A percentile compares a stretch with the other conserved stretches of the same genome.
phyloP scores from a whole-genome alignment of 2,113 vertebrate species.

The Ramphastos sulfuratus region DNA sequence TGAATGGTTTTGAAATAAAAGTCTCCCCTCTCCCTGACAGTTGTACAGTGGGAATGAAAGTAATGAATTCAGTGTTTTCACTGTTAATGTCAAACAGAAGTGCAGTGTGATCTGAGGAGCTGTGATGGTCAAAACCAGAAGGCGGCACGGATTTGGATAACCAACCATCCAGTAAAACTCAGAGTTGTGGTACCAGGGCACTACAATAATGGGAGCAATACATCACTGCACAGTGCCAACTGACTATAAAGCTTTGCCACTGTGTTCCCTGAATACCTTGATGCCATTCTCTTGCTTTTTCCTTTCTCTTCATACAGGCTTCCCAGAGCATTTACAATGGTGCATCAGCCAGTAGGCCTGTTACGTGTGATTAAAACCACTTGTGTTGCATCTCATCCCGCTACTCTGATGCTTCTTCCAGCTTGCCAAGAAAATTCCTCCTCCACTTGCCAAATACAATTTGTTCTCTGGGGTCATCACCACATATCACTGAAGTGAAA shows the following conservation, averaged over 20 bases:
- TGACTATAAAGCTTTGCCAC: not conserved
- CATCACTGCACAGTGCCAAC: not conserved
- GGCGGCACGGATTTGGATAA: not conserved
- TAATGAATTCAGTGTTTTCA: not conserved
- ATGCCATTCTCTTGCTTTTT: not conserved
- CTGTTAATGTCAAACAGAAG: not conserved
- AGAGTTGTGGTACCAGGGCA: not conserved
- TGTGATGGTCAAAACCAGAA: not conserved
- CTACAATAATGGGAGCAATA: not conserved
- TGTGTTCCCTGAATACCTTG: not conserved
- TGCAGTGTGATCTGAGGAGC: not conserved
- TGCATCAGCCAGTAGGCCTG: conserved; percentile 8
- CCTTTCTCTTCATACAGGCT: conserved; percentile 50
- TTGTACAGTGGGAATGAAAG: not conserved
- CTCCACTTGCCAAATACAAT: conserved; percentile 23
- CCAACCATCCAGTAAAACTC: not conserved
- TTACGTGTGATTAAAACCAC: conserved; percentile 70
- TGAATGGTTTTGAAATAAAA: not conserved
- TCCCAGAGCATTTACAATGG: not conserved
- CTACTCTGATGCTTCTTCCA: conserved; percentile 66
- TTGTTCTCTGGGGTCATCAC: conserved; percentile 32
- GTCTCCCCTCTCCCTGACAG: not conserved
- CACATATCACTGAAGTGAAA: conserved; percentile 18
- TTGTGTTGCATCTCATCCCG: conserved; percentile 65
- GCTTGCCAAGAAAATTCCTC: conserved; percentile 62